Evolutionary conservation across 2,888 invertebrate species (phyloP), one percentile per base, ranked within the genome.

Genomic region (Apamea monoglypha): DNA sequence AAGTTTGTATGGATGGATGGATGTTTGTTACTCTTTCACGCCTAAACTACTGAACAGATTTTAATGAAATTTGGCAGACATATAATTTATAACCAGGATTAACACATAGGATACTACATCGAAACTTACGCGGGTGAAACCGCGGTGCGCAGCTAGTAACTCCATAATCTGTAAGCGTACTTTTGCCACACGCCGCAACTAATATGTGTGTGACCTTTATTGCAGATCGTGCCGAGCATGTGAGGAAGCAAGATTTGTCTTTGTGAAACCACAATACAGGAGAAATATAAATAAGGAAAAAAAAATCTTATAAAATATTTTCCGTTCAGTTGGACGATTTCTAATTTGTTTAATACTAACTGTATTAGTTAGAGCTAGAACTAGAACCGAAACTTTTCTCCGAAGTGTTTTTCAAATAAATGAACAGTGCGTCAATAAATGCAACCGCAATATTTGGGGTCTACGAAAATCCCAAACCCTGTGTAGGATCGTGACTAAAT

Each of bases 261-360:
- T 78, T 63, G 44, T 44, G 2, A 32, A 47, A 56, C 12, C 29
- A 66, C 25, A 56, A 36, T 18, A 47, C 64, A 29, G 71, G 21
- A 67, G 50, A 66, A n/a, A 72, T 8, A 6, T 53, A 25, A 72
- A 80, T 80, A 80, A 80, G 80, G 72, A 80, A 53, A 80, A 72
- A 59, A 18, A 21, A 56, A 3, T 2, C 53, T 25, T 10, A 25
- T 3, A 2, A 56, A 3, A 56, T 25, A 56, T 56, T 56, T 10
- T 25, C 10, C 8, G 25, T 10, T 56, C 25, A 10, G 1, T 56
- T 10, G 25, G 3, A 10, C 36, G 50, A 73, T 68, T 80, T 80
- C 66, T 73, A 67, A 67, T 67, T 47, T 10, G 25, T 7, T 56
- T 12, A 74, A 80, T 29, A 69, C 63, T 78, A 64, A 56, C 72